These are phyloP conservation scores for Varanus komodoensis DNA, from an alignment of 2,113 vertebrate genomes.

Conservation along the genomic window DNA sequence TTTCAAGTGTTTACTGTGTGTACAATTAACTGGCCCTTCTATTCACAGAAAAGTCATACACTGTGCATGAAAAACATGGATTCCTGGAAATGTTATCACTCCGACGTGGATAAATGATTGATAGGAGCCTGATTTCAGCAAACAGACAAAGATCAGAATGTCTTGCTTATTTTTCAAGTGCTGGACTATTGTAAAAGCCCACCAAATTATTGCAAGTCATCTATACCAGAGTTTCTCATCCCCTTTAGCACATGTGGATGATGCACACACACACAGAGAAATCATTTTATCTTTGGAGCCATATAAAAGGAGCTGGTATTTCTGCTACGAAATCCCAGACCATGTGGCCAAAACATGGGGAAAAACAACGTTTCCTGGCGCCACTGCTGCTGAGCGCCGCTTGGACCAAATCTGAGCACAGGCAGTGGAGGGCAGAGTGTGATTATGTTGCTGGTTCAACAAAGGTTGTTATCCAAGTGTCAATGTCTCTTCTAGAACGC, in stretches of 20 bases:
- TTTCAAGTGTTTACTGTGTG: neutral
- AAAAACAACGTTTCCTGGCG: neutral
- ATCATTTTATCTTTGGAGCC: neutral
- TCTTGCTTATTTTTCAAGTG: neutral
- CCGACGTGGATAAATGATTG: neutral
- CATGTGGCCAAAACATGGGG: too few relatives aligned
- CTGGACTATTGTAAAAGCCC: neutral
- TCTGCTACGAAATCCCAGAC: neutral
- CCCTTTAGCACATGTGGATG: neutral
- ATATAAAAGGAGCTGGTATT: neutral
- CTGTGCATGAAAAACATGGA: neutral
- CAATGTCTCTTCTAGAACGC: neutral
- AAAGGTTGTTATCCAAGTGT: neutral
- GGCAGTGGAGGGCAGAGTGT: neutral
- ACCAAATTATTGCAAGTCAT: neutral
- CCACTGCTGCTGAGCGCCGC: neutral
- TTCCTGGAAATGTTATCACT: neutral
- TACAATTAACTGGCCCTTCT: neutral
- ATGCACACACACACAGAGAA: neutral
- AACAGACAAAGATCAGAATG: too few relatives aligned
- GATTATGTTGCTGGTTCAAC: neutral
- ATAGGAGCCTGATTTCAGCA: neutral
- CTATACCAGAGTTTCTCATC: neutral
- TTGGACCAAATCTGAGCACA: neutral
- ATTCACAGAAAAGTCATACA: neutral